Evolutionary conservation across 2,888 invertebrate genomes (phyloP).

Genomic region (Palloptera scutellata): DNA sequence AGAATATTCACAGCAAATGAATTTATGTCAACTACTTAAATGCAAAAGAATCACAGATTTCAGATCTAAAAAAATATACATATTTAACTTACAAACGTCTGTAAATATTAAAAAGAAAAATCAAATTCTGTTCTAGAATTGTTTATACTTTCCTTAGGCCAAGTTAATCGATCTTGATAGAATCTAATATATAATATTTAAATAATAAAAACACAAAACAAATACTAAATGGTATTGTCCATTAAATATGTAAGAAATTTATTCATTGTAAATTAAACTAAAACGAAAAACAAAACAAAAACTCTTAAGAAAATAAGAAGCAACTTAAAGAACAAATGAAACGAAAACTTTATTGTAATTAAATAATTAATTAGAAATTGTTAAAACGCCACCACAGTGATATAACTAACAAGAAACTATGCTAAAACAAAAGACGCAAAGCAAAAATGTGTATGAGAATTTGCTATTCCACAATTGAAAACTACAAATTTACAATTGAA

Average conservation of each 20-base stretch:
- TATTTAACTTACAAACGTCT: too few species aligned
- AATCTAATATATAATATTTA: too few species aligned
- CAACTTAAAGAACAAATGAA: background rate
- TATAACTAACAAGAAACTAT: constrained; percentile 6
- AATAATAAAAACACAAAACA: too few species aligned
- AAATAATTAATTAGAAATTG: constrained; percentile 1
- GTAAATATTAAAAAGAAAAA: too few species aligned
- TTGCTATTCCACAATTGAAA: background rate
- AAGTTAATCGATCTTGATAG: too few species aligned
- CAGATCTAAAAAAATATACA: background rate
- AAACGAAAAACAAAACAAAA: too few species aligned
- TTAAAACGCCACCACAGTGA: constrained; percentile 16
- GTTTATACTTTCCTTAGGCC: too few species aligned
- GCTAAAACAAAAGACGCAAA: background rate
- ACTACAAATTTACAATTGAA: background rate
- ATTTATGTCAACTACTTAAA: background rate
- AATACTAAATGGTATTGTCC: too few species aligned
- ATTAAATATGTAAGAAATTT: too few species aligned
- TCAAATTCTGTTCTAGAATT: too few species aligned
- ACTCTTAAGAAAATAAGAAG: background rate
- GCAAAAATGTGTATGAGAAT: background rate
- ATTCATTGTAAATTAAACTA: too few species aligned
- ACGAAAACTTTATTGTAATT: background rate
- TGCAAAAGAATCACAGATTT: background rate
- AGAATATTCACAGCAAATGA: background rate